Evolutionary conservation across 2,797 vertebrate species (phyloP).

Genomic region (Pelobates cultripes): DNA sequence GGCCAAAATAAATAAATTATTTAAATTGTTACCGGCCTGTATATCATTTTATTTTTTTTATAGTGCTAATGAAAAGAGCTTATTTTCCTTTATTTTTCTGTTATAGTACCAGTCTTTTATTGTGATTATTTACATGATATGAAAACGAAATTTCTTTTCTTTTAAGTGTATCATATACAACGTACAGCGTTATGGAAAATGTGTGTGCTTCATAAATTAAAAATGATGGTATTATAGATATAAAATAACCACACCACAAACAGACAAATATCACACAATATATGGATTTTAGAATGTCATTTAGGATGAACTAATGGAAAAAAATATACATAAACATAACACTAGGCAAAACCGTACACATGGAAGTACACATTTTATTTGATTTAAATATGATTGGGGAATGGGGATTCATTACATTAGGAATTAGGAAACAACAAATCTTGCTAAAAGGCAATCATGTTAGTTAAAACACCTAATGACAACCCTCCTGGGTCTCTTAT

Average conservation of each 20-base stretch:
- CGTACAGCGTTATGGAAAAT: too few relatives aligned
- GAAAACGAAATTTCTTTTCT: too few relatives aligned
- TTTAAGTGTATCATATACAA: too few relatives aligned
- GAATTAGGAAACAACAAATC: neutral
- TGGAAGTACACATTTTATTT: neutral
- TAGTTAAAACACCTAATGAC: neutral
- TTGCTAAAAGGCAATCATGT: neutral
- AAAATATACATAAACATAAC: neutral
- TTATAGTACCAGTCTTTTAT: too few relatives aligned
- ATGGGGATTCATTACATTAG: neutral
- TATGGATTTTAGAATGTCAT: neutral
- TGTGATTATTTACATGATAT: too few relatives aligned
- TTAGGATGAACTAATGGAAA: neutral
- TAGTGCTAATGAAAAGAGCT: too few relatives aligned
- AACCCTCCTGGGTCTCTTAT: neutral
- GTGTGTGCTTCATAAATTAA: neutral
- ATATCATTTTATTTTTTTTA: too few relatives aligned
- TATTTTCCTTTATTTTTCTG: too few relatives aligned
- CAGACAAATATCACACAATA: neutral
- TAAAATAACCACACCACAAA: neutral
- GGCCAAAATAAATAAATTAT: too few relatives aligned
- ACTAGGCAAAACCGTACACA: neutral
- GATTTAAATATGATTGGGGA: neutral
- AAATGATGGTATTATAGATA: neutral
- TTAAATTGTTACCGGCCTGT: too few relatives aligned